Base-by-base conservation (phyloP, 2,888 invertebrate species). In the Aspidiotus rigidus region DNA sequence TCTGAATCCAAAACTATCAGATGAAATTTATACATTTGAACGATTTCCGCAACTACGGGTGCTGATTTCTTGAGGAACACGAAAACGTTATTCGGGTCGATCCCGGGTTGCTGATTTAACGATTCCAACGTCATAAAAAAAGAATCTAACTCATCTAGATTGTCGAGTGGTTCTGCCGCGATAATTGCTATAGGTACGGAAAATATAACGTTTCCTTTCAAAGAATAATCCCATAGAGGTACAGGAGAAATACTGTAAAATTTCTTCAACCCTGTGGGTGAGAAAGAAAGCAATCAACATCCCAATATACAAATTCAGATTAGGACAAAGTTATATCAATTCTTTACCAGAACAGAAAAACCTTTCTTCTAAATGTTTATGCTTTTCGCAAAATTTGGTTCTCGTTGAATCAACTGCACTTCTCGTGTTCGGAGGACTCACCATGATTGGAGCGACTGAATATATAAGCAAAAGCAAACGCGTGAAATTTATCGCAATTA, bases 91-190 rank as follows among this genome's bases (percentile, higher is more conserved):
- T 77, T 75, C 7, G 78, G 77, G 55, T 79, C 78, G 17, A 83
- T 76, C 3, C 83, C 82, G 16, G 81, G 81, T 74, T 82, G 82
- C 74, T 80, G 77, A 44, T 82, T 75, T 11, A 82, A 74, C 2
- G 81, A 81, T 72, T 69, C 74, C 63, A 71, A 72, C 60, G 71
- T 75, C 69, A 71, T 62, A 9, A 64, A 73, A 64, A 72, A 67
- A 11, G 73, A 71, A 49, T 71, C 66, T 7, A 69, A 53, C 39
- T 69, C 53, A 11, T 69, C 61, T 2, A 69, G 3, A 17, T 69
- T 28, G 9, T 61, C 62, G 5, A 17, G n/a, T 2, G 71, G 70
- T 44, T 69, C 62, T 9, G 73, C 71, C 56, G 73, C 73, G 10
- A 76, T 62, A n/a, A 77, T 74, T n/a, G 76, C 69, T 2, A 77